phyloP scores from a whole-genome alignment of 2,888 invertebrate genomes.

The Eurytoma californica region DNA sequence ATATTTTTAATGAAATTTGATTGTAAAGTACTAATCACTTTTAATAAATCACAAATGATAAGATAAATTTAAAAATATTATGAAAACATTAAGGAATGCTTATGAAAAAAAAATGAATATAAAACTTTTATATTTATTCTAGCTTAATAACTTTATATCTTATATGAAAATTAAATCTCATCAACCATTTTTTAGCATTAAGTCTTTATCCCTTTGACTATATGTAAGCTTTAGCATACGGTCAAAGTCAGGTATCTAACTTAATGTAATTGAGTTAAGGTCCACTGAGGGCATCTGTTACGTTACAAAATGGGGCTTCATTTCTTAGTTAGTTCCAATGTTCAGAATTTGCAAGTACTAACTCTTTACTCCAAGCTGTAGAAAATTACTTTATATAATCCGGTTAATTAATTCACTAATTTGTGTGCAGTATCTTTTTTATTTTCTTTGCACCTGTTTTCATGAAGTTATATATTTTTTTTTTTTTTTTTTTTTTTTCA shows the following conservation, averaged over 20 bases:
- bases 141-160: too few species aligned
- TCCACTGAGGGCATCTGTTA: conserved; percentile 68
- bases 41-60: too few species aligned
- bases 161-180: not conserved
- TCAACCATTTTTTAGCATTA: conserved; percentile 50
- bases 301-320: conserved; percentile 70
- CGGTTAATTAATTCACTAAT: conserved; percentile 5
- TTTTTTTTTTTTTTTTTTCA: conserved; percentile 56
- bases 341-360: conserved; percentile 58
- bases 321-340: conserved; percentile 62
- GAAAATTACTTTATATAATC: conserved; percentile 13
- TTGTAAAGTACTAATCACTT: too few species aligned
- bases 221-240: conserved; percentile 57
- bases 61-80: too few species aligned
- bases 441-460: not conserved
- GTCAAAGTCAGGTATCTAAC: conserved; percentile 64
- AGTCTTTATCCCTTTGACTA: conserved; percentile 51
- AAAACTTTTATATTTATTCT: too few species aligned
- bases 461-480: not conserved
- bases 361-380: conserved; percentile 44
- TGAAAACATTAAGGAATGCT: too few species aligned
- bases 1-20: too few species aligned
- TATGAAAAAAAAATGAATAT: too few species aligned
- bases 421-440: conserved; percentile 2
- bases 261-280: conserved; percentile 69